Percentiles rank a stretch among this genome's conserved stretches.
These are phyloP conservation scores for Sander vitreus DNA, from an alignment of 2,113 vertebrate species.

Conservation along the genomic window DNA sequence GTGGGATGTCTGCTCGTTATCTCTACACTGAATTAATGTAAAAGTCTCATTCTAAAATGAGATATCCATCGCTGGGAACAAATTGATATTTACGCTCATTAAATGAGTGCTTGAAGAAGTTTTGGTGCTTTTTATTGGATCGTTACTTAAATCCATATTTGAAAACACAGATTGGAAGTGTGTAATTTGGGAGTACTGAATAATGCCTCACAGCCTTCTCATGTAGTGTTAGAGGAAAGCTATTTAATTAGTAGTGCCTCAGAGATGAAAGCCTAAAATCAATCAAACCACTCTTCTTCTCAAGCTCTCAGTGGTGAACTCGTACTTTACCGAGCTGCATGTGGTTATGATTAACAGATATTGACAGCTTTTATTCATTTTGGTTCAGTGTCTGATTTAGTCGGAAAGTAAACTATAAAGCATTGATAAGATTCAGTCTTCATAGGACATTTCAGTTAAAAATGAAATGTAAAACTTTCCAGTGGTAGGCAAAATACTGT, in stretches of 20 bases:
- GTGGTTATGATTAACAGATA: not conserved
- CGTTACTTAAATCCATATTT: not conserved
- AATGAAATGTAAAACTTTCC: too few relatives aligned
- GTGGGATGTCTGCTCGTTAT: slow-evolving; percentile 56
- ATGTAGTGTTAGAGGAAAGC: not conserved
- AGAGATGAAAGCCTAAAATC: slow-evolving; percentile 19
- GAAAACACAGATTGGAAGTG: slow-evolving; percentile 28
- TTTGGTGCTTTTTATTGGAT: not conserved
- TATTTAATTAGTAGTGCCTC: slow-evolving; percentile 22
- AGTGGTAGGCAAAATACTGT: too few relatives aligned
- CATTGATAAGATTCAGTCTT: not conserved
- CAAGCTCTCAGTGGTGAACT: not conserved
- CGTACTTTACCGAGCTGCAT: not conserved
- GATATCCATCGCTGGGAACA: slow-evolving; percentile 40
- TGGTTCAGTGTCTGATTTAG: not conserved
- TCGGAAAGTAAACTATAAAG: not conserved
- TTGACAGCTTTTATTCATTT: not conserved
- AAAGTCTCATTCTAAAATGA: slow-evolving; percentile 35
- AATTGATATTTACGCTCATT: slow-evolving; percentile 29
- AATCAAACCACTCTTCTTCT: slow-evolving; percentile 3
- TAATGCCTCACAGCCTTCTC: slow-evolving; percentile 17
- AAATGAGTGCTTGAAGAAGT: slow-evolving; percentile 14
- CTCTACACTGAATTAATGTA: slow-evolving; percentile 54
- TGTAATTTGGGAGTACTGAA: slow-evolving; percentile 3
- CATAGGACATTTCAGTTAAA: too few relatives aligned